Evolutionary conservation across 2,888 invertebrate species (phyloP).

Genomic region (Megamerina dolium): DNA sequence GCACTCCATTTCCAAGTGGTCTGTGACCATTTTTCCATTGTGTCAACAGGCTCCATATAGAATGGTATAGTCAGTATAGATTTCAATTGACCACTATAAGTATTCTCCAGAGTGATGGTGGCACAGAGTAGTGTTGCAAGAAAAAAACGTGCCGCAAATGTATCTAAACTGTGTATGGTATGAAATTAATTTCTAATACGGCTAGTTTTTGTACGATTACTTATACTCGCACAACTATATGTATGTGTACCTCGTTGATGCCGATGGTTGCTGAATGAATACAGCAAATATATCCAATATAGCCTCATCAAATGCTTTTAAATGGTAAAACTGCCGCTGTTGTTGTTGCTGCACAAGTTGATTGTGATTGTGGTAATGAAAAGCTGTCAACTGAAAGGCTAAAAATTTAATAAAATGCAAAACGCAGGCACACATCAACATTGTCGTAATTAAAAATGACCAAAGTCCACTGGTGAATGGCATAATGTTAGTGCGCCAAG

Average conservation of each 20-base stretch:
- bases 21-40: constrained; percentile 36
- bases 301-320: constrained; percentile 25
- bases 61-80: constrained; percentile 42
- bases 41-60: constrained; percentile 38
- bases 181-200: no score
- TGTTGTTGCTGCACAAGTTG: neutral
- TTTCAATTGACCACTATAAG: constrained; percentile 45
- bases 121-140: constrained; percentile 37
- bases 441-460: constrained; percentile 28
- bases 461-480: constrained; percentile 36
- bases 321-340: constrained; percentile 16
- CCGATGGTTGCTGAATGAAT: constrained; percentile 44
- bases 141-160: constrained; percentile 36
- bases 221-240: neutral
- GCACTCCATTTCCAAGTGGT: constrained; percentile 43
- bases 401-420: constrained; percentile 31
- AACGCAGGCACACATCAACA: constrained; percentile 30
- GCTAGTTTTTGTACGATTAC: neutral
- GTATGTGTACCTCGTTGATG: constrained; percentile 27
- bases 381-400: constrained; percentile 16
- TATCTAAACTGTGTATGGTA: constrained; percentile 32
- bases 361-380: no score
- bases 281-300: constrained; percentile 39
- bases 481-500: constrained; percentile 39
- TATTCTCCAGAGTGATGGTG: constrained; percentile 43